Conservation (phyloP, 2,113 vertebrate genomes). For the Microcebus jonahi region DNA sequence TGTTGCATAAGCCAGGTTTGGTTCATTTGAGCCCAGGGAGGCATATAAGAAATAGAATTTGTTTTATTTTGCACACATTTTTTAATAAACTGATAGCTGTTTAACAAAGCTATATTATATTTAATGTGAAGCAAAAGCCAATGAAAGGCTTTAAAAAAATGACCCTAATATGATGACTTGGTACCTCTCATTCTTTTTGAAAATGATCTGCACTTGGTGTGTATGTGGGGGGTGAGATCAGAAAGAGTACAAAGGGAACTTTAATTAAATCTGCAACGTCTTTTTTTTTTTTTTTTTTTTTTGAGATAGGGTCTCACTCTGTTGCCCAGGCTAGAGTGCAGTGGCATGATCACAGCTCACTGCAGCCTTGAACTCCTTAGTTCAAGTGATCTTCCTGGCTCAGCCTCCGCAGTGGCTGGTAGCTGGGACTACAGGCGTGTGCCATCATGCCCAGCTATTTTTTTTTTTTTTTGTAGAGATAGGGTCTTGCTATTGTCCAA, state of each 20-base stretch:
- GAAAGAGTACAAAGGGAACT: not conserved
- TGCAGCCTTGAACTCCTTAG: too few relatives aligned
- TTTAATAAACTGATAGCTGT: conserved; percentile 6
- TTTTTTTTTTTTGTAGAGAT: too few relatives aligned
- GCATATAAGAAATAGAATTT: not conserved
- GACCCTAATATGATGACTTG: not conserved
- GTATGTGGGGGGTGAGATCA: not conserved
- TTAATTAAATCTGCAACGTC: not conserved
- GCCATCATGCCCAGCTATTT: too few relatives aligned
- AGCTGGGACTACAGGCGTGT: too few relatives aligned
- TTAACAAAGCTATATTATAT: conserved; percentile 18
- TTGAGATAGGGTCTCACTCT: too few relatives aligned
- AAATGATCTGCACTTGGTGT: not conserved
- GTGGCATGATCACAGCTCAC: too few relatives aligned
- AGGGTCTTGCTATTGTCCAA: too few relatives aligned
- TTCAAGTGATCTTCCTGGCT: too few relatives aligned
- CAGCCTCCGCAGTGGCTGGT: too few relatives aligned
- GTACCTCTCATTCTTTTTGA: not conserved
- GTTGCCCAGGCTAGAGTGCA: too few relatives aligned
- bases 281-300: too few relatives aligned
- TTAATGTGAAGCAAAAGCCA: conserved; percentile 39
- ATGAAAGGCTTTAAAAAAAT: conserved; percentile 23
- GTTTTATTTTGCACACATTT: not conserved
- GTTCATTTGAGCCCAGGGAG: not conserved
- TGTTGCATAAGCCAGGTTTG: not conserved